phyloP scores from a whole-genome alignment of 2,113 vertebrate species.

The Phocoena phocoena region DNA sequence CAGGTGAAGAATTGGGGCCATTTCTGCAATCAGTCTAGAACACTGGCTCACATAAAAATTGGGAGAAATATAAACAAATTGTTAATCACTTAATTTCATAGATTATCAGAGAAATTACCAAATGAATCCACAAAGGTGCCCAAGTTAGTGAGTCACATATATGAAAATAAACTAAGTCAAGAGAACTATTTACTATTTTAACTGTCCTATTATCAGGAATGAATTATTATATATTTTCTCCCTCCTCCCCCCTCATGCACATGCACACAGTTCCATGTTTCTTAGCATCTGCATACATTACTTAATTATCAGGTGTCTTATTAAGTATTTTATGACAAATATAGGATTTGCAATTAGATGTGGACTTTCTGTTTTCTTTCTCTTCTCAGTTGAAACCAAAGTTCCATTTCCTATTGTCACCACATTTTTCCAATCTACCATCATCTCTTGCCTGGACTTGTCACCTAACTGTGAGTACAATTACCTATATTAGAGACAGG shows the following conservation, averaged over 20 bases:
- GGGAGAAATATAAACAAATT: background rate
- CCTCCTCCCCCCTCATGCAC: rapidly evolving
- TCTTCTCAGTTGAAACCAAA: background rate
- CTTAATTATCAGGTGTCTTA: background rate
- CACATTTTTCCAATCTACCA: background rate
- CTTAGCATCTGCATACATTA: background rate
- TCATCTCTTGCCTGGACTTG: background rate
- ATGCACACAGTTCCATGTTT: background rate
- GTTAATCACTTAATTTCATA: background rate
- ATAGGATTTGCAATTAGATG: background rate
- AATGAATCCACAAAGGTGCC: background rate
- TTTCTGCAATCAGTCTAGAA: background rate
- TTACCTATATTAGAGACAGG: background rate
- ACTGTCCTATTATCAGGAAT: background rate
- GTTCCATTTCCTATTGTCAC: background rate
- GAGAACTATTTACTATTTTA: background rate
- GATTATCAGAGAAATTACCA: background rate
- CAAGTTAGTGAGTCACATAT: background rate
- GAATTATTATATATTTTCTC: background rate
- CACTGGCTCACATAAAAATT: background rate
- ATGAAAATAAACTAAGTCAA: background rate
- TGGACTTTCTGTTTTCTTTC: background rate
- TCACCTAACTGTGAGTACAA: background rate
- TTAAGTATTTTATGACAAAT: background rate
- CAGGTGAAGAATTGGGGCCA: background rate